Evolutionary conservation across 2,113 vertebrate species (phyloP).

Genomic region (Platycercus adscitus): DNA sequence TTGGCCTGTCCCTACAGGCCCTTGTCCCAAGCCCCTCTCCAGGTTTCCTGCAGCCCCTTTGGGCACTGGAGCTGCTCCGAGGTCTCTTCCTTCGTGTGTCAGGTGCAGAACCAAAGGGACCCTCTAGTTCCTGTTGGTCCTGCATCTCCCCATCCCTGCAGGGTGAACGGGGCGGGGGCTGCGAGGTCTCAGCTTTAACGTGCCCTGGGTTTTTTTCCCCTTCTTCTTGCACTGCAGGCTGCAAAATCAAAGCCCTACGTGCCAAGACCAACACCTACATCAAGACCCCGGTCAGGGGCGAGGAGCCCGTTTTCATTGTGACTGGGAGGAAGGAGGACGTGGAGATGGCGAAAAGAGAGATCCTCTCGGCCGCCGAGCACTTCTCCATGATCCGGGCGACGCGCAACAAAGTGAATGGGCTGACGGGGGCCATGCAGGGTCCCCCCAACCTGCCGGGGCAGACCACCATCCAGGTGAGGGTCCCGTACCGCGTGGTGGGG

Average conservation of each 20-base stretch:
- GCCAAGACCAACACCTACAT: constrained; percentile 99
- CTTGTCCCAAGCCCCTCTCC: not conserved
- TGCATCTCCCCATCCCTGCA: not conserved
- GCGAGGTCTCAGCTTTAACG: rapidly evolving
- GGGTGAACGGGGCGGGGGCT: rapidly evolving
- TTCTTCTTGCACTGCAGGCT: constrained; percentile 73
- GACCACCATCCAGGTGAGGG: constrained; percentile 96
- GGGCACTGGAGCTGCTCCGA: not conserved
- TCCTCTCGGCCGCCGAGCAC: constrained; percentile 93
- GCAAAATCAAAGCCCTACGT: constrained; percentile 96
- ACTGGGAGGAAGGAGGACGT: constrained; percentile 95
- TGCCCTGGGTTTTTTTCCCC: not conserved
- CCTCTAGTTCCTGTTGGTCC: not conserved
- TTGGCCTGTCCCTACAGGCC: not conserved
- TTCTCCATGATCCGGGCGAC: constrained; percentile 97
- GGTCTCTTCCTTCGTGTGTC: not conserved
- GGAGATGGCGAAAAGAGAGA: constrained; percentile 96
- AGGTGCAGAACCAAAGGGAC: not conserved
- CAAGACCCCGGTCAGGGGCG: constrained; percentile 93
- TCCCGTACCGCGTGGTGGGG: constrained; percentile 95
- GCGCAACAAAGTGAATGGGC: constrained; percentile 80
- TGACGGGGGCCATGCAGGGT: constrained; percentile 79
- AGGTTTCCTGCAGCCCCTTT: not conserved
- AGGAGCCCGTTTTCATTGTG: constrained; percentile 95
- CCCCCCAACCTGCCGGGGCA: constrained; percentile 93